Conservation (phyloP, 2,113 vertebrate genomes). For the Nothoprocta pentlandii region DNA sequence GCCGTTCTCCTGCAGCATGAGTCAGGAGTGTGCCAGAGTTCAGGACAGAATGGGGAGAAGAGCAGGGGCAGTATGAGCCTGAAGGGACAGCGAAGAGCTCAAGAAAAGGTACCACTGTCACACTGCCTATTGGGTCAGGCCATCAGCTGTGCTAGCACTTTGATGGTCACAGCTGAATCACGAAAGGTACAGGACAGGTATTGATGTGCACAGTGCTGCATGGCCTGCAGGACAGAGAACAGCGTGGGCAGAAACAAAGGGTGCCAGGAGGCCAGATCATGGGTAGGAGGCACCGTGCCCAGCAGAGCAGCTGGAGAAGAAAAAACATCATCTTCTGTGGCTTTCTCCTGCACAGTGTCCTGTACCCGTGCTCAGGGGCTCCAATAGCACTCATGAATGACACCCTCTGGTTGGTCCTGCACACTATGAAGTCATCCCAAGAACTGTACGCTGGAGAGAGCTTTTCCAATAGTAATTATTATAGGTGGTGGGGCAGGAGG, state of each 20-base stretch:
- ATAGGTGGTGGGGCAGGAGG: background rate
- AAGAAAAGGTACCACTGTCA: background rate
- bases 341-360: rapidly evolving
- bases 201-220: background rate
- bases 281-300: background rate
- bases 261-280: background rate
- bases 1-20: background rate
- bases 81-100: background rate
- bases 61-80: background rate
- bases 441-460: constrained; percentile 14
- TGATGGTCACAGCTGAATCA: background rate
- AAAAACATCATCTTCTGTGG: background rate
- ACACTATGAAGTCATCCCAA: background rate
- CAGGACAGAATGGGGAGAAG: rapidly evolving
- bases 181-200: background rate
- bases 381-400: rapidly evolving
- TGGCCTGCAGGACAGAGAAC: background rate
- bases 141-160: background rate
- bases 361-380: background rate
- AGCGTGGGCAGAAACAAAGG: background rate
- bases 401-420: constrained; percentile 22
- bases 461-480: background rate
- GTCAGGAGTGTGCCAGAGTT: background rate
- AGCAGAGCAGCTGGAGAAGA: background rate
- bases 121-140: background rate